Evolutionary conservation across 2,113 vertebrate genomes (phyloP).

Genomic region (Anhinga anhinga): DNA sequence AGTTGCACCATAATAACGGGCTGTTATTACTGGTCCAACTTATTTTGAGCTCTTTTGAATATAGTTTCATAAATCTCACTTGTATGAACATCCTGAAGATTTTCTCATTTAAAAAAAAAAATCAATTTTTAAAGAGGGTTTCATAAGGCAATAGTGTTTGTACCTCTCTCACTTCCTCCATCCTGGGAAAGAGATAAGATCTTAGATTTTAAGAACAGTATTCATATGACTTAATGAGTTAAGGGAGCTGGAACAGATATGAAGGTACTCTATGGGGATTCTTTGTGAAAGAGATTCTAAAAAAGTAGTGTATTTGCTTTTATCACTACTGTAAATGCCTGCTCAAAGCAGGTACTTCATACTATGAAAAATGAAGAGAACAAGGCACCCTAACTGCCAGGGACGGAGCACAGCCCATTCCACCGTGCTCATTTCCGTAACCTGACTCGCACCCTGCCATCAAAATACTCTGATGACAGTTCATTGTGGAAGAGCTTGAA

Average conservation of each 20-base stretch:
- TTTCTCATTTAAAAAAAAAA: background rate
- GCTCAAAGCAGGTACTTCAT: background rate
- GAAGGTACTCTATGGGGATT: background rate
- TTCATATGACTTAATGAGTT: background rate
- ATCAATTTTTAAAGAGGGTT: background rate
- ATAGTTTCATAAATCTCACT: conserved; percentile 40
- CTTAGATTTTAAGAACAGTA: conserved; percentile 15
- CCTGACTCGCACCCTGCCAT: background rate
- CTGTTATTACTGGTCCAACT: conserved; percentile 15
- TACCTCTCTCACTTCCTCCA: background rate
- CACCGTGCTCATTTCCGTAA: background rate
- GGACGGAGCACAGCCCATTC: background rate
- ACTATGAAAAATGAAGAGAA: background rate
- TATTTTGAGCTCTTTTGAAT: conserved; percentile 41
- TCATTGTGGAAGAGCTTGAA: background rate
- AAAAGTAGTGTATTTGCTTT: background rate
- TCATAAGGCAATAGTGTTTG: background rate
- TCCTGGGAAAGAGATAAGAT: background rate
- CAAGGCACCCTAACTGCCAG: background rate
- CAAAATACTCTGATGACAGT: background rate
- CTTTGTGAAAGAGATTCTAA: background rate
- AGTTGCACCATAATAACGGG: conserved; percentile 15
- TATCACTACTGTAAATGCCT: background rate
- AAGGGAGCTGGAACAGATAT: background rate
- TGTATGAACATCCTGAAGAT: background rate